These are phyloP conservation scores for Chelonus formosanus DNA, from an alignment of 2,888 invertebrate genomes.

Conservation along the genomic window DNA sequence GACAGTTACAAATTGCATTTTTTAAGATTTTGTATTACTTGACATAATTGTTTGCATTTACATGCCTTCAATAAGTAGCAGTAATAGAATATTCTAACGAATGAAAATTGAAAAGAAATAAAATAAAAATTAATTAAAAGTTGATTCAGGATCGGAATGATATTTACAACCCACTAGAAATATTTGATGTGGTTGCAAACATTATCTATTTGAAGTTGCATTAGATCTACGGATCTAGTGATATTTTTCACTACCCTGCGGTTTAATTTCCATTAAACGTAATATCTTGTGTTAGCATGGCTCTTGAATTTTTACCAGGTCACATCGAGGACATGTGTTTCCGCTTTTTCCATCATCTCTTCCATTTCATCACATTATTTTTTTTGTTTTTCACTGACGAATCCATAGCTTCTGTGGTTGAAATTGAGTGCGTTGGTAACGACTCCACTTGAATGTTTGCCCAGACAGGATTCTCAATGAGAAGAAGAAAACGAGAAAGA, in stretches of 20 bases:
- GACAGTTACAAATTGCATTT: too few relatives aligned
- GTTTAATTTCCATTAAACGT: slow-evolving; percentile 35
- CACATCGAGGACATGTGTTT: slow-evolving; percentile 41
- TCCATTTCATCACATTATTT: not conserved
- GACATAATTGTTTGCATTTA: too few relatives aligned
- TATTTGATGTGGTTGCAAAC: too few relatives aligned
- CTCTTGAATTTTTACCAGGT: slow-evolving; percentile 49
- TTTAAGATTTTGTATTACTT: too few relatives aligned
- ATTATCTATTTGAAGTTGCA: too few relatives aligned
- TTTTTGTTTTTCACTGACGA: slow-evolving; percentile 35
- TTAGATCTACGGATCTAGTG: not conserved
- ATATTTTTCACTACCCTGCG: slow-evolving; percentile 17
- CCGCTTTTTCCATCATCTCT: slow-evolving; percentile 13
- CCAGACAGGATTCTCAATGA: slow-evolving; percentile 45
- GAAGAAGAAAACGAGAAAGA: slow-evolving; percentile 28
- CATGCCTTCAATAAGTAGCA: too few relatives aligned
- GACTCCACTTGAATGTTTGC: slow-evolving; percentile 53
- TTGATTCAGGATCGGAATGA: too few relatives aligned
- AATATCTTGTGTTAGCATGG: slow-evolving; percentile 38
- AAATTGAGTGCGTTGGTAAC: slow-evolving; percentile 49
- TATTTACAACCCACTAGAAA: too few relatives aligned
- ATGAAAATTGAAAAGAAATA: too few relatives aligned
- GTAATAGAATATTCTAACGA: too few relatives aligned
- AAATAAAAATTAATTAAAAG: too few relatives aligned
- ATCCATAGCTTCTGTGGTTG: slow-evolving; percentile 43